Percentiles rank a stretch among this genome's conserved stretches.
Evolutionary conservation across 2,797 vertebrate genomes (phyloP).

Genomic region (Diplodus sargus): DNA sequence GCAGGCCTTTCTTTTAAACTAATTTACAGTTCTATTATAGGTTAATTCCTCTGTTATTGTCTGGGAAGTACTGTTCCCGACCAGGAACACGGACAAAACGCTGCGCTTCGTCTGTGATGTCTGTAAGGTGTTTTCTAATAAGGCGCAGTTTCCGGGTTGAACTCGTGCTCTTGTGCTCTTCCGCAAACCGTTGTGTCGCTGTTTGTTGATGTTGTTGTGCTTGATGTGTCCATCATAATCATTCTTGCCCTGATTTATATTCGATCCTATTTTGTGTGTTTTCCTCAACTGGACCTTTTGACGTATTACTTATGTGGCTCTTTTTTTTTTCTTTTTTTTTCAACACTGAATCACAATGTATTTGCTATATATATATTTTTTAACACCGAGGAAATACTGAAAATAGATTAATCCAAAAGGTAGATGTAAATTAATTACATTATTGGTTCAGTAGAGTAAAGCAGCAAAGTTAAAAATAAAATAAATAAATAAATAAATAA

Average conservation of each 20-base stretch:
- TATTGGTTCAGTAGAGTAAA: too few species aligned
- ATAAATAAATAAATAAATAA: too few species aligned
- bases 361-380: background rate
- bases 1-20: background rate
- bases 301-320: too few species aligned
- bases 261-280: background rate
- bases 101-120: too few species aligned
- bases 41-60: accelerated
- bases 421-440: too few species aligned
- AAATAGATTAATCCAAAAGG: too few species aligned
- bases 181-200: background rate
- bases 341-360: background rate
- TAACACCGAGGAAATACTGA: background rate
- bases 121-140: accelerated
- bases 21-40: background rate
- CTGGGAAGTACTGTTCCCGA: accelerated
- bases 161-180: background rate
- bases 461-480: too few species aligned
- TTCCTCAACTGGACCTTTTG: too few species aligned
- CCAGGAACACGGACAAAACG: accelerated
- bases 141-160: constrained; percentile 47
- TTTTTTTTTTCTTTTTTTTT: background rate
- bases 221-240: too few species aligned
- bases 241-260: background rate
- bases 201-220: background rate